These are phyloP conservation scores for Halichoerus grypus DNA, from an alignment of 2,113 vertebrate species.

Conservation along the genomic window DNA sequence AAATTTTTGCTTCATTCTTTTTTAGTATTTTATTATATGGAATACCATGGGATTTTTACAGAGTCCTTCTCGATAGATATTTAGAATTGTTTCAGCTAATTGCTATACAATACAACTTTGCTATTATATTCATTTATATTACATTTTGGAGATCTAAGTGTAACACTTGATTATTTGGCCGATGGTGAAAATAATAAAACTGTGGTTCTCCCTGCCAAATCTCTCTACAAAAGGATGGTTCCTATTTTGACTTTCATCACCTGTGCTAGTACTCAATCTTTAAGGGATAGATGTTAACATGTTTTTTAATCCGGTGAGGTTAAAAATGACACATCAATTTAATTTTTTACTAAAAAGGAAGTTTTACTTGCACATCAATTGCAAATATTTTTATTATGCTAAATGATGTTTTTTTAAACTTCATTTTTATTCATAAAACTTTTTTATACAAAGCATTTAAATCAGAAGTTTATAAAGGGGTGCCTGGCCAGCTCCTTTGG, in stretches of 20 bases:
- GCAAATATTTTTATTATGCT: neutral
- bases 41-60: neutral
- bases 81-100: conserved; percentile 27
- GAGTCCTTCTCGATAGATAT: neutral
- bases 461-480: neutral
- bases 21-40: neutral
- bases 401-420: neutral
- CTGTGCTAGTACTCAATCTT: neutral
- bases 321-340: conserved; percentile 21
- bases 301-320: neutral
- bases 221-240: neutral
- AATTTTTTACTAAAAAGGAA: neutral
- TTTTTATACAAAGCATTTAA: neutral
- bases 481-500: neutral
- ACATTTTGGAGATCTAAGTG: conserved; percentile 24
- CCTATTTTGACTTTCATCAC: neutral
- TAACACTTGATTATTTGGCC: neutral
- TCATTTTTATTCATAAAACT: neutral
- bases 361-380: neutral
- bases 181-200: conserved; percentile 7
- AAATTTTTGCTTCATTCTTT: neutral
- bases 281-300: neutral
- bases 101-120: conserved; percentile 16
- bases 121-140: neutral
- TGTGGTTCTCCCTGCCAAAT: neutral